These are phyloP conservation scores for Ictalurus furcatus DNA, from an alignment of 2,113 vertebrate species.

Conservation along the genomic window DNA sequence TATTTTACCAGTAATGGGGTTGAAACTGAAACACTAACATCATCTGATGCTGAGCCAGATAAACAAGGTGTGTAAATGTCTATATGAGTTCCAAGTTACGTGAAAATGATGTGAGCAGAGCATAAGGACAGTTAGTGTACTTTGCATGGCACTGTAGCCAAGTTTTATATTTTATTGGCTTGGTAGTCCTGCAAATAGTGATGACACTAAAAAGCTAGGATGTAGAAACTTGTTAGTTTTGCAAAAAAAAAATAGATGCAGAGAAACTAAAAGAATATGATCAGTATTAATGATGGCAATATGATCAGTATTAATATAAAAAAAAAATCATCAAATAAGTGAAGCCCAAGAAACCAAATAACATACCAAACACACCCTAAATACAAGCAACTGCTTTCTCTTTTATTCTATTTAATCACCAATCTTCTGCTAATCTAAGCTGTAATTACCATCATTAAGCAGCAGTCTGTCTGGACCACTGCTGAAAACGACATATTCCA, in stretches of 20 bases:
- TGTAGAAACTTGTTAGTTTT: background rate
- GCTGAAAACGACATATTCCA: background rate
- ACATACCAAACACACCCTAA: background rate
- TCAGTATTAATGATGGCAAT: no score
- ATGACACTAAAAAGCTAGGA: background rate
- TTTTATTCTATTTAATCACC: conserved; percentile 9
- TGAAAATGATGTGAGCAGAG: no score
- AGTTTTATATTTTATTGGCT: no score
- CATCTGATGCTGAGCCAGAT: no score
- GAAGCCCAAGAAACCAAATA: background rate
- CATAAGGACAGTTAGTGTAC: no score
- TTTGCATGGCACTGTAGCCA: no score
- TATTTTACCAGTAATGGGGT: no score
- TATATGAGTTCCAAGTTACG: no score
- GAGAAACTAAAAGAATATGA: background rate
- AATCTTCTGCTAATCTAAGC: background rate
- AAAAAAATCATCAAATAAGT: conserved; percentile 18
- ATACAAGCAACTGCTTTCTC: background rate
- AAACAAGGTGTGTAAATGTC: no score
- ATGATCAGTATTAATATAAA: conserved; percentile 18
- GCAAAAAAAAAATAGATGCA: background rate
- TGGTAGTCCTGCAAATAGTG: no score
- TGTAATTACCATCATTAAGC: conserved; percentile 21
- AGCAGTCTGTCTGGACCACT: background rate
- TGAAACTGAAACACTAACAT: no score